Base-by-base conservation (phyloP, 2,797 vertebrate genomes). In the Eupleurogrammus muticus region DNA sequence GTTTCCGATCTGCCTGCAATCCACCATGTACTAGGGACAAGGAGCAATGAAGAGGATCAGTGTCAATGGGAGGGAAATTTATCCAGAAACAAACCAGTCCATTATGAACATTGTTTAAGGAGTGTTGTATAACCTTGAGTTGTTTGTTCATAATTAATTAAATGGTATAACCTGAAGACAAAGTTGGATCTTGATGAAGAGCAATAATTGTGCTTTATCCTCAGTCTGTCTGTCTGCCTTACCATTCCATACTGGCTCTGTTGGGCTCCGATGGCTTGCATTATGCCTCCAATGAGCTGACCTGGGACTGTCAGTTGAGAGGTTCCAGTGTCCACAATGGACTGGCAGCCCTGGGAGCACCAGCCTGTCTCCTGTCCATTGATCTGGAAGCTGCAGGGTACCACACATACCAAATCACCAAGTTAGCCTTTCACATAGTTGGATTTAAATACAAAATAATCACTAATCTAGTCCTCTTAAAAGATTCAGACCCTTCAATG, bases 281-380 rank as follows among this genome's bases (percentile, higher is more conserved):
- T 75, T 66, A 95, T 75, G 59, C 1, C 4, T 28, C 17, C 46
- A 0, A 95, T 0, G 82, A 87, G 55, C 50, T 92, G 51, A 34
- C 79, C 38, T 32, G 95, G 94, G 36, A 89, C 85, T 0, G 94
- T 92, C 67, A 96, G 82, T 20, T 62, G 64, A 56, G 91, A 94
- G 0, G 93, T 96, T 58, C 95, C 94, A 0, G 94, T 95, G 77
- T 95, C 95, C 82, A 96, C 93, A 7, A 94, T 88, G 57, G 90
- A 89, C 85, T 96, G 94, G 82, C 94, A 96, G 66, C 94, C 95
- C 63, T 83, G 64, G 24, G 80, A 89, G 81, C 93, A 95, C 88
- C 84, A 94, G 44, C 79, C 81, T 0, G 77, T 92, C 34, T 47
- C 70, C 1, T 82, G 75, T 20, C 82, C 77, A 10, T 83, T 90